These are phyloP conservation scores for Nemopilema nomurai DNA, from an alignment of 30 jellyfish, hydroid and myxozoan genomes.

Conservation along the genomic window DNA sequence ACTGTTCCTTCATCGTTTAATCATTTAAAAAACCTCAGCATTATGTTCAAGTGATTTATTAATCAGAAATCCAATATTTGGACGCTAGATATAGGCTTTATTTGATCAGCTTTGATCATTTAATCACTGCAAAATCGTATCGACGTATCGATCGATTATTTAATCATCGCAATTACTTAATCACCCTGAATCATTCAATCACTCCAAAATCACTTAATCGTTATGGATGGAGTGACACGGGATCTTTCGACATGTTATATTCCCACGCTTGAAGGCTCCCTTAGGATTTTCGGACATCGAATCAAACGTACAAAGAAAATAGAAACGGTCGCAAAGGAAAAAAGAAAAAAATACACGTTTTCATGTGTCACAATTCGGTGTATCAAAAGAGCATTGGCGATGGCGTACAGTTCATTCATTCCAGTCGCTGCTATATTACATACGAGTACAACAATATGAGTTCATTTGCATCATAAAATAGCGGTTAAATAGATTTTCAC, in stretches of 20 bases:
- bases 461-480: not conserved
- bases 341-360: not conserved
- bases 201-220: not conserved
- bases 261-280: not conserved
- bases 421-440: not conserved
- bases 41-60: too few species aligned
- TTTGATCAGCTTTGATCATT: too few species aligned
- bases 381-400: not conserved
- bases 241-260: not conserved
- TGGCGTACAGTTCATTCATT: not conserved
- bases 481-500: not conserved
- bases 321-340: not conserved
- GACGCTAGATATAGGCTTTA: too few species aligned
- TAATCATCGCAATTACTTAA: too few species aligned
- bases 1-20: too few species aligned
- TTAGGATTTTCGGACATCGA: not conserved
- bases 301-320: not conserved
- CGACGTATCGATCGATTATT: too few species aligned
- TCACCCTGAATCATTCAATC: not conserved
- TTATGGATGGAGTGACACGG: too few species aligned
- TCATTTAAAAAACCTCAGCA: too few species aligned
- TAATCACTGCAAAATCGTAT: too few species aligned
- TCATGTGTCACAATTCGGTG: not conserved
- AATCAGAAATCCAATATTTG: too few species aligned
- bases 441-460: not conserved